Evolutionary conservation across 2,797 vertebrate genomes (phyloP), one percentile per base, ranked within the genome.

Genomic region (Dermochelys coriacea): DNA sequence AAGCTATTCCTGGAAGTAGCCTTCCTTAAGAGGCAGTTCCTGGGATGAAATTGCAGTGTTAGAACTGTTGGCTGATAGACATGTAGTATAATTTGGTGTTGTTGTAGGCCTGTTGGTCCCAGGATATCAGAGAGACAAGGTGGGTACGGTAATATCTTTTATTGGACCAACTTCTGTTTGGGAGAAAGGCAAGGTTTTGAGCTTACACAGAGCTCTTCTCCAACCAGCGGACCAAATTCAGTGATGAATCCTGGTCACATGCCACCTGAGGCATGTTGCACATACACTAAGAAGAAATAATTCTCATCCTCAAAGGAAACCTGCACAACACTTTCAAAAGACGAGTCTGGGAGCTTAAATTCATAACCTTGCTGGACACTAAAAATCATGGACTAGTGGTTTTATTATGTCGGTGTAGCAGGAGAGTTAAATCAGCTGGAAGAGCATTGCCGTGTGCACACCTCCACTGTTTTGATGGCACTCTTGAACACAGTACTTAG

Each of bases 21-120:
- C 83, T 94, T 92, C 84, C 92, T 91, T 82, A 94, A 90, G 80
- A 96, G 84, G 93, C 92, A 93, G 93, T 97, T 96, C 96, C 94
- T 93, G 93, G 91, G 91, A 93, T 68, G 61, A 86, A 80, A 87
- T 57, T 9, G 29, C 77, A 3, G 75, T 49, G 87, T 3, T 87
- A 49, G 4, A 41, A 78, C 86, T 95, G 93, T 86, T 93, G 95
- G 93, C 95, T 94, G 94, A 93, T 88, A 95, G n/a, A 71, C 19
- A 41, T 71, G 64, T n/a, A 41, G 64, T 23, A 41, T 71, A 37
- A 71, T 71, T 21, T 2, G 19, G 9, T 68, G 61, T 5, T 71
- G 10, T 37, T 41, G n/a, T 23, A 41, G 19, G 9, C n/a, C 21
- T 25, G 18, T 37, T 5, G n/a, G 19, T 71, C 21, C n/a, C 64